A percentile compares a stretch with the other conserved stretches of the same genome.
These are phyloP conservation scores for Nematolebias whitei DNA, from an alignment of 2,113 vertebrate species.

Conservation along the genomic window DNA sequence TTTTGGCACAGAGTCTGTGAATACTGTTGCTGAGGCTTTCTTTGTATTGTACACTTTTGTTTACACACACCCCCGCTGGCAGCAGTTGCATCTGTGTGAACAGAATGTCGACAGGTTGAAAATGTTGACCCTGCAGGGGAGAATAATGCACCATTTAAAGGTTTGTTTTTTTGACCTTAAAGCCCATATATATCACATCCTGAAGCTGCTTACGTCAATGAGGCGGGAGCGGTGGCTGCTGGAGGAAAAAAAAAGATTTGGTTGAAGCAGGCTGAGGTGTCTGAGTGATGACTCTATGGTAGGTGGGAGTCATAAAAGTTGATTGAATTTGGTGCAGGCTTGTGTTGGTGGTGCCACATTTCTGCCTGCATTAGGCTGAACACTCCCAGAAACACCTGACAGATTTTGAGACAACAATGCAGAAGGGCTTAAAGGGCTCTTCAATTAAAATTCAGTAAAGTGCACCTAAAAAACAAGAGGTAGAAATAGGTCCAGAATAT, in stretches of 20 bases:
- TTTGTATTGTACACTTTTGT: conserved; percentile 38
- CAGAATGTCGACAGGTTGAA: conserved; percentile 57
- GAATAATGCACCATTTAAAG: conserved; percentile 38
- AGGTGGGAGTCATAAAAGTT: conserved; percentile 42
- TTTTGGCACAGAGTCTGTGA: conserved; percentile 45
- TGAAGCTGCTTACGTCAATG: not conserved
- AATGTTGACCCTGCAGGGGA: conserved; percentile 56
- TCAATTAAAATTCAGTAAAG: too few species aligned
- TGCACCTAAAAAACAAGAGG: too few species aligned
- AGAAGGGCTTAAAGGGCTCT: rapidly evolving
- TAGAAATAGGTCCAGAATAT: too few species aligned
- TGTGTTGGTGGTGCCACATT: not conserved
- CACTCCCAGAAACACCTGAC: conserved; percentile 14
- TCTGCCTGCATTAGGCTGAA: conserved; percentile 2
- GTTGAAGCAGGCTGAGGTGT: conserved; percentile 8
- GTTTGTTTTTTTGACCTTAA: conserved; percentile 1
- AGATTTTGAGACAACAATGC: not conserved
- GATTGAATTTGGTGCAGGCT: conserved; percentile 53
- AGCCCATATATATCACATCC: not conserved
- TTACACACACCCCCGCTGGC: conserved; percentile 21
- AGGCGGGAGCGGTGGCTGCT: not conserved
- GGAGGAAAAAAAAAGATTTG: conserved; percentile 1
- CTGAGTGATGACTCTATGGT: conserved; percentile 26
- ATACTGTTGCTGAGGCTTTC: conserved; percentile 47
- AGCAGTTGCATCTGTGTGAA: conserved; percentile 40